Evolutionary conservation across 2,888 invertebrate species (phyloP).

Genomic region (Stegophylla sp.): DNA sequence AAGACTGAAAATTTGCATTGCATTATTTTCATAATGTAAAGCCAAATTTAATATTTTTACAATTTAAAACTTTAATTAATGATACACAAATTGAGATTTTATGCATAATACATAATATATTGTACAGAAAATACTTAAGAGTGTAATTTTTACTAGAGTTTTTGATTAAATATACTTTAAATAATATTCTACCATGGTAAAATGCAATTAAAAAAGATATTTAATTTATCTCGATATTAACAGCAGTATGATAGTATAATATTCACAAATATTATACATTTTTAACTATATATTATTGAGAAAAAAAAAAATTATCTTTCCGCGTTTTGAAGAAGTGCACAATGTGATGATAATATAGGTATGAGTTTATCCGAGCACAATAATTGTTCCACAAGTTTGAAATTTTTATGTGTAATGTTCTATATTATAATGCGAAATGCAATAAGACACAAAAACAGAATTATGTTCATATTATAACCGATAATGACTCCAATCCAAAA

Average conservation of each 20-base stretch:
- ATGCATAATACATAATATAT: too few species aligned
- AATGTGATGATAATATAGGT: neutral
- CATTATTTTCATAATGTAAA: too few species aligned
- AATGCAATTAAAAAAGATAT: too few species aligned
- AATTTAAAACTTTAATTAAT: too few species aligned
- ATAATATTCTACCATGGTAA: too few species aligned
- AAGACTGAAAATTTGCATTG: too few species aligned
- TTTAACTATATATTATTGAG: neutral
- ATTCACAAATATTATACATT: neutral
- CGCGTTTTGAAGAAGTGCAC: neutral
- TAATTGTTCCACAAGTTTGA: neutral
- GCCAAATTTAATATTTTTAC: too few species aligned
- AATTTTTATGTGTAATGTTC: constrained; percentile 2
- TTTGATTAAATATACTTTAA: too few species aligned
- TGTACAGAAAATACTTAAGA: too few species aligned
- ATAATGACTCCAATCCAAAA: constrained; percentile 55
- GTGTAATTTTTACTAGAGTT: too few species aligned
- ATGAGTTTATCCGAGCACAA: neutral
- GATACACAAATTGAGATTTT: too few species aligned
- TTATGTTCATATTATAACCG: constrained; percentile 41
- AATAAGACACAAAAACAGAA: constrained; percentile 15
- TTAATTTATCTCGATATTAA: too few species aligned
- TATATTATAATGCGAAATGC: constrained; percentile 28
- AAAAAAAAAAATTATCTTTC: neutral
- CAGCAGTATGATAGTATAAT: neutral